Evolutionary conservation across 2,113 vertebrate genomes (phyloP).

Genomic region (Cricetomys ansorgei): DNA sequence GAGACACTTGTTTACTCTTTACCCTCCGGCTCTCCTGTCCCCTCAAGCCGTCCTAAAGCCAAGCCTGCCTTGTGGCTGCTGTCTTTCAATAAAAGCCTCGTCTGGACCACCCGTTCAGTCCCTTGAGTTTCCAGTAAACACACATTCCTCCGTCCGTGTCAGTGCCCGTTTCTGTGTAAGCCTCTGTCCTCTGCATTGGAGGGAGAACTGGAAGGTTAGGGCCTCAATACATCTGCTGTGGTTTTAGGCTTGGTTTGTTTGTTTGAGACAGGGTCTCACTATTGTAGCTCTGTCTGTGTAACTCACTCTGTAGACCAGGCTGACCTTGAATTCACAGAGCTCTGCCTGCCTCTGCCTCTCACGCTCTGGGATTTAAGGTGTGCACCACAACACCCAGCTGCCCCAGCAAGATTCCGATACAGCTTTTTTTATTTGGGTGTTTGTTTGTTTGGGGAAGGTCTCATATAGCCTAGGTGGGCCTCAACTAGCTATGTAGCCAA

Average conservation of each 20-base stretch:
- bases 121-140: not conserved
- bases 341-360: not conserved
- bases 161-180: not conserved
- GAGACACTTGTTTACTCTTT: not conserved
- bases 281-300: not conserved
- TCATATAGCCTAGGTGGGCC: not conserved
- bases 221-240: not conserved
- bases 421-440: not conserved
- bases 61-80: not conserved
- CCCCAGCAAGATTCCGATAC: not conserved
- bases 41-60: not conserved
- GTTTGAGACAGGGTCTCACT: not conserved
- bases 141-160: not conserved
- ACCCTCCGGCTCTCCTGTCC: not conserved
- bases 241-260: not conserved
- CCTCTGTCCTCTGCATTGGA: not conserved
- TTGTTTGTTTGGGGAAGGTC: not conserved
- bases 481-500: not conserved
- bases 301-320: not conserved
- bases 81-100: constrained; percentile 14
- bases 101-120: not conserved
- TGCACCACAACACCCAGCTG: not conserved
- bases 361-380: not conserved
- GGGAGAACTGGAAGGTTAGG: not conserved
- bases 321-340: not conserved